Conservation (phyloP, 2,797 vertebrate genomes). For the Falco concolor region DNA sequence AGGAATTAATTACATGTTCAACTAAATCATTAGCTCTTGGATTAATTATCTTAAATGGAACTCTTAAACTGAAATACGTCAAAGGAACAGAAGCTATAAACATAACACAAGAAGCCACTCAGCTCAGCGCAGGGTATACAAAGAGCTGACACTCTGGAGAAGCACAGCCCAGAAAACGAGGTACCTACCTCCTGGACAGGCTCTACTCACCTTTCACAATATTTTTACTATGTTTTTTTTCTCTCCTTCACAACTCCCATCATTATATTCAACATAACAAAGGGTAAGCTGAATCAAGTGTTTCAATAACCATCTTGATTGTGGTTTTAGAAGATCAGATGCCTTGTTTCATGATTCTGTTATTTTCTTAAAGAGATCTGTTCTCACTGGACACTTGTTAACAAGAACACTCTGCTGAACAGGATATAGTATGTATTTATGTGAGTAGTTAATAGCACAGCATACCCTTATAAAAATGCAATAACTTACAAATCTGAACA, state of each 20-base stretch:
- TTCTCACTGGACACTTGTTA: background rate
- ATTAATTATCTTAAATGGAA: background rate
- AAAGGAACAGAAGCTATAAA: background rate
- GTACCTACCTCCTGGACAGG: background rate
- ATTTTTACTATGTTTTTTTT: background rate
- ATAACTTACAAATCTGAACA: background rate
- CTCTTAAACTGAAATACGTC: background rate
- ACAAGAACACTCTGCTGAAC: background rate
- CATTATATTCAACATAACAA: background rate
- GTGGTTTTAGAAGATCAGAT: background rate
- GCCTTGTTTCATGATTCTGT: background rate
- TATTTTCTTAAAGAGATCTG: background rate
- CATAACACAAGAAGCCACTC: background rate
- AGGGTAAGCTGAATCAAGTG: background rate
- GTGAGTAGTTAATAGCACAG: background rate
- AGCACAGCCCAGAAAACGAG: background rate
- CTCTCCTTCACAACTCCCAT: background rate
- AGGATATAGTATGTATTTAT: background rate
- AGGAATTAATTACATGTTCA: background rate
- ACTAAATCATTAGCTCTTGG: background rate
- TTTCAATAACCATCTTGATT: background rate
- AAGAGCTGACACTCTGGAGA: background rate
- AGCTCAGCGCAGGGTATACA: background rate
- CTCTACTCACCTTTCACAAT: background rate
- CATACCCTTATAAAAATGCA: background rate